Percentiles rank a stretch among this genome's conserved stretches.
Conservation (phyloP, 2,888 invertebrate species). For the Charanyca ferruginea region DNA sequence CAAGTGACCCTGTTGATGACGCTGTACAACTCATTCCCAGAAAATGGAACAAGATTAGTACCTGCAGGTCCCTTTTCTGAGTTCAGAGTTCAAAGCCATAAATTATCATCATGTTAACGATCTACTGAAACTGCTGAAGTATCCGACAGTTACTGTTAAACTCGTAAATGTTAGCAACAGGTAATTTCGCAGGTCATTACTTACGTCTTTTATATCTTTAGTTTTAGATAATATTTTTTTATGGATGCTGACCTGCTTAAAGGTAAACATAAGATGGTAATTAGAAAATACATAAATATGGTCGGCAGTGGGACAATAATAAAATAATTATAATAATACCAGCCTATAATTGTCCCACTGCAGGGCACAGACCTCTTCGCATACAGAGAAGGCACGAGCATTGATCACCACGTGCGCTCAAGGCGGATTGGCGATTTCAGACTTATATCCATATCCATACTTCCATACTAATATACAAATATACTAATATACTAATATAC, state of each 20-base stretch:
- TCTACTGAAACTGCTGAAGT: constrained; percentile 45
- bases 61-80: not conserved
- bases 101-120: constrained; percentile 39
- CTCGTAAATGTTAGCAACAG: constrained; percentile 54
- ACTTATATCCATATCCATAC: too few relatives aligned
- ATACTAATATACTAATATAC: too few relatives aligned
- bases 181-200: constrained; percentile 43
- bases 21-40: not conserved
- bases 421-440: too few relatives aligned
- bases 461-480: too few relatives aligned
- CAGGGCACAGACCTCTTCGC: too few relatives aligned
- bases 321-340: too few relatives aligned
- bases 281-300: not conserved
- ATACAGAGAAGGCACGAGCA: too few relatives aligned
- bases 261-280: not conserved
- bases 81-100: constrained; percentile 40
- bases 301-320: too few relatives aligned
- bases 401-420: too few relatives aligned
- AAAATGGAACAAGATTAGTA: not conserved
- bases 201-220: constrained; percentile 20
- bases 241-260: not conserved
- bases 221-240: constrained; percentile 11
- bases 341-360: too few relatives aligned
- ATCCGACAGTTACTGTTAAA: constrained; percentile 36
- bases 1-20: too few relatives aligned